Evolutionary conservation across 2,888 invertebrate species (phyloP), one percentile per base, ranked within the genome.

Genomic region (Alcis repandata): DNA sequence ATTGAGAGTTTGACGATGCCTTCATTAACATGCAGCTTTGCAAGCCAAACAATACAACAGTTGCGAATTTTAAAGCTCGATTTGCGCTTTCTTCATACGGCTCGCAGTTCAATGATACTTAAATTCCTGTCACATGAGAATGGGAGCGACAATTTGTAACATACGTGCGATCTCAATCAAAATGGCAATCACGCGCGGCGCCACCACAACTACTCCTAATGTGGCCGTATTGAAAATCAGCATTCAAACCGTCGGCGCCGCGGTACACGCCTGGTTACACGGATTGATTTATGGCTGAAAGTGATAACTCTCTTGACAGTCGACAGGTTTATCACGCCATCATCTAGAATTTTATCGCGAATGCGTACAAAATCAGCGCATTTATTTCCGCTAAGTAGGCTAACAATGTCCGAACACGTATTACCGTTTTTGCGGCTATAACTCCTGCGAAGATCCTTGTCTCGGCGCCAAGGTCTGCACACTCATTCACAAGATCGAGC

Each of bases 401-500:
- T 71, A 74, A 73, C 73, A 69, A 71, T 71, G 73, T 73, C 73
- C 73, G 70, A 66, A 70, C 73, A 73, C 73, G 73, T 73, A 68
- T 72, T 67, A 72, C 69, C 72, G 82, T 88, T 89, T 87, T 85
- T 86, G 81, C 77, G 71, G 76, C 74, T 70, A 86, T 86, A 89
- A 89, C 89, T 87, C 85, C 85, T 80, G 80, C 66, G 77, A 77
- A 87, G 83, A 87, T 86, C 85, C 85, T 85, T 84, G 84, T 84
- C 84, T 84, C 77, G 76, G 78, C 79, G 79, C 85, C 86, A 88
- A 89, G 86, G 88, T 87, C 87, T 85, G 86, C 84, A 85, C 85
- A 86, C 89, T 89, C 89, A 90, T 91, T 90, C 90, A 90, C 86
- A 85, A 90, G 91, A 90, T 89, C 86, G 87, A 87, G 83, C 85